Evolutionary conservation across 2,797 vertebrate genomes (phyloP), one percentile per base, ranked within the genome.

Genomic region (Typhlichthys eigenmanni): DNA sequence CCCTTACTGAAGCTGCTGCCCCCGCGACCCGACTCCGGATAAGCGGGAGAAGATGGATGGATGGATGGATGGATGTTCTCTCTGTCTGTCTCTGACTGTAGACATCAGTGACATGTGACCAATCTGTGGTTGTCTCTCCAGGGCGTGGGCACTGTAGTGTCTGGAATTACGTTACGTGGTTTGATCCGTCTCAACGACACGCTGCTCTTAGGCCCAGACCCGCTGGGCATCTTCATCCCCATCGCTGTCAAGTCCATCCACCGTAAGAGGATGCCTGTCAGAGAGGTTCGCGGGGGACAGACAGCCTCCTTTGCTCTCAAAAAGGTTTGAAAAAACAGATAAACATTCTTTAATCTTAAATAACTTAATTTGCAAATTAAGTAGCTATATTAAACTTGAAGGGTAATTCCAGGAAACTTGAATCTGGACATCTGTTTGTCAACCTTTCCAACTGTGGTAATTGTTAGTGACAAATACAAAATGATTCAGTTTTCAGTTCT

Each of bases 141-240:
- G 95, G 95, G 95, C 8, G 95, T 95, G 55, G 95, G 95, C 68
- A 96, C 95, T 0, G 94, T 95, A 59, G 95, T 95, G 47, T 95
- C 95, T 1, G 95, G 95, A 11, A 95, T 94, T 0, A 95, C 94
- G 3, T 82, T 95, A 78, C 90, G 94, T 58, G 95, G 95, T 56
- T 85, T 95, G 2, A 96, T 96, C 81, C 93, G 93, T 54, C 85
- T 95, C 48, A 96, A 95, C 45, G 95, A 96, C 77, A 94, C 92
- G 0, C 80, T 95, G 78, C 88, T 96, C 19, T 86, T 96, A 50
- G 95, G 95, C 45, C 95, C 95, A 0, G 94, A 95, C 61, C 94
- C 95, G 1, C 80, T 95, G 64, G 95, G 95, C 47, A 93, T 89
- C 81, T 96, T 96, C 86, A 87, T 93, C 52, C 86, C 94, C 66